Conservation (phyloP, 2,797 vertebrate genomes). For the Sciurus vulgaris region DNA sequence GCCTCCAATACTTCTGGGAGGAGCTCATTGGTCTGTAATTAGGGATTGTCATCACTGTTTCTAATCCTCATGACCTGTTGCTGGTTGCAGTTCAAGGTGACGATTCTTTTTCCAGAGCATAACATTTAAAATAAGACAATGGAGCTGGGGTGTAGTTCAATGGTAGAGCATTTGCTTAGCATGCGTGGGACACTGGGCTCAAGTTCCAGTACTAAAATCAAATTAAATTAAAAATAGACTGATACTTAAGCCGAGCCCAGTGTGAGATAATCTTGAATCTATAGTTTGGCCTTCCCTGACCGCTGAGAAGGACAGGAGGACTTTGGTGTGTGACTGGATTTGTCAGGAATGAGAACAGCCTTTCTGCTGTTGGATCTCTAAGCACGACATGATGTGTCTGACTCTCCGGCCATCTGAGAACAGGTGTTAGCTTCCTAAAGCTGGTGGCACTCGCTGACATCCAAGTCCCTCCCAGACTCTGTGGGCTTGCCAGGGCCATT, state of each 20-base stretch:
- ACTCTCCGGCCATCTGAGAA: not conserved
- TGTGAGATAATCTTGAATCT: not conserved
- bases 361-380: not conserved
- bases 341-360: not conserved
- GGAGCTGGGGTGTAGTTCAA: not conserved
- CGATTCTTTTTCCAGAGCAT: not conserved
- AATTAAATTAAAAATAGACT: not conserved
- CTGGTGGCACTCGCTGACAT: not conserved
- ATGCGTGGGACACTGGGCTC: too few relatives aligned
- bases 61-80: not conserved
- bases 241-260: not conserved
- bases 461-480: slow-evolving; percentile 23
- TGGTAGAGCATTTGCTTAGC: too few relatives aligned
- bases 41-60: not conserved
- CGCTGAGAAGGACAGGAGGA: not conserved
- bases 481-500: slow-evolving; percentile 30
- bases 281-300: not conserved
- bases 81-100: not conserved
- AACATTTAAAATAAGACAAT: not conserved
- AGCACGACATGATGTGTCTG: not conserved
- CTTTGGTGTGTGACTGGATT: not conserved
- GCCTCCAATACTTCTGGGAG: not conserved
- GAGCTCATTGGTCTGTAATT: not conserved
- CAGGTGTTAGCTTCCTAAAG: slow-evolving; percentile 33
- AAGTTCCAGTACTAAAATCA: not conserved